Evolutionary conservation across 2,888 invertebrate genomes (phyloP).

Genomic region (Lithophane semibrunnea): DNA sequence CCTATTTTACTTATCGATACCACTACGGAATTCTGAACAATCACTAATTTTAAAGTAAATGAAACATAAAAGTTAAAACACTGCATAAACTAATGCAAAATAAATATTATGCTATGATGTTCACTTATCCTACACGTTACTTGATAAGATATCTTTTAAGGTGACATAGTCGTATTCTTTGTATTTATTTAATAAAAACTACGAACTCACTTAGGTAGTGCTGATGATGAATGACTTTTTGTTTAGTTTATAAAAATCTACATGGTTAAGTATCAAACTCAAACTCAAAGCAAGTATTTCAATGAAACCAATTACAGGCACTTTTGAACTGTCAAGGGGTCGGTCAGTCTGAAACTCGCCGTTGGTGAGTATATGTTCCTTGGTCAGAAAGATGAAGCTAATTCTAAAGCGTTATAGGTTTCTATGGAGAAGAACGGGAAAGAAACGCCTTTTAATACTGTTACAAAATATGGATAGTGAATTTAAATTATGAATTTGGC

Average conservation of each 20-base stretch:
- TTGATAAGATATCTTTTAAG: slow-evolving; percentile 57
- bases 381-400: too few species aligned
- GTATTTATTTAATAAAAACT: slow-evolving; percentile 20
- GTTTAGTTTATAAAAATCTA: neutral
- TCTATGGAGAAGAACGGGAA: too few species aligned
- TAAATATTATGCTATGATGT: slow-evolving; percentile 36
- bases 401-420: too few species aligned
- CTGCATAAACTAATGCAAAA: slow-evolving; percentile 26
- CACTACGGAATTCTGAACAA: slow-evolving; percentile 25
- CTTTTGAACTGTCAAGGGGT: too few species aligned
- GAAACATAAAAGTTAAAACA: slow-evolving; percentile 15
- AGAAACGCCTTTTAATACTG: too few species aligned
- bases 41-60: slow-evolving; percentile 19
- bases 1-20: neutral
- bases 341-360: too few species aligned
- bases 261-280: too few species aligned
- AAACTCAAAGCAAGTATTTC: too few species aligned
- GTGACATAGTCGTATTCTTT: slow-evolving; percentile 29
- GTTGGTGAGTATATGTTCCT: too few species aligned
- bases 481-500: too few species aligned
- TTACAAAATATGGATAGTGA: too few species aligned
- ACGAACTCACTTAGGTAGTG: slow-evolving; percentile 5
- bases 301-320: too few species aligned
- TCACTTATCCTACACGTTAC: slow-evolving; percentile 9
- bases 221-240: neutral